Conservation (phyloP, 30 jellyfish, hydroid and myxozoan species). For the Hydractinia symbiolongicarpus region DNA sequence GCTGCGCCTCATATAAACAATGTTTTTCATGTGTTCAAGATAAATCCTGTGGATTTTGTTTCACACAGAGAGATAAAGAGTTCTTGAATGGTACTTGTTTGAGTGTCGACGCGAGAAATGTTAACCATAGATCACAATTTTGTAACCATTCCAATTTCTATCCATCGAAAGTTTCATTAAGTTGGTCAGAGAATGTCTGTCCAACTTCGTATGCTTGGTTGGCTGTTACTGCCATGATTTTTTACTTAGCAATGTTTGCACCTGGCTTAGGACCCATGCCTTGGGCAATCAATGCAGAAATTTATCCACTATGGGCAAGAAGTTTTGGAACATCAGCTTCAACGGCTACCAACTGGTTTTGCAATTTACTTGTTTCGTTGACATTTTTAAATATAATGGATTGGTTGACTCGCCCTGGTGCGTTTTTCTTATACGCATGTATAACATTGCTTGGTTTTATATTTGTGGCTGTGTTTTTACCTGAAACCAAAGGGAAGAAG, state of each 20-base stretch:
- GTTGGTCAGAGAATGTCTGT: slow-evolving; percentile 49
- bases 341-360: slow-evolving; percentile 72
- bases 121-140: background rate
- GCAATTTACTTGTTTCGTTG: slow-evolving; percentile 56
- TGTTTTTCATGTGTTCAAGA: slow-evolving; percentile 56
- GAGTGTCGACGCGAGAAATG: background rate
- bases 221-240: slow-evolving; percentile 62
- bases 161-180: background rate
- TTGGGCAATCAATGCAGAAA: slow-evolving; percentile 93
- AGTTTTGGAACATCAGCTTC: slow-evolving; percentile 61
- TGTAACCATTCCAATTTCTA: slow-evolving; percentile 7
- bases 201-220: slow-evolving; percentile 89
- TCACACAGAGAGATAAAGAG: background rate
- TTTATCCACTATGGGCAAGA: slow-evolving; percentile 95
- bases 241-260: slow-evolving; percentile 77
- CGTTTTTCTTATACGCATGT: slow-evolving; percentile 63
- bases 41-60: slow-evolving; percentile 69
- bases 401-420: slow-evolving; percentile 58
- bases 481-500: slow-evolving; percentile 73
- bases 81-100: slow-evolving; percentile 53
- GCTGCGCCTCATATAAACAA: slow-evolving; percentile 26
- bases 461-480: slow-evolving; percentile 48
- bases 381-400: slow-evolving; percentile 60
- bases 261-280: slow-evolving; percentile 94
- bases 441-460: slow-evolving; percentile 56